phyloP scores from a whole-genome alignment of 2,888 invertebrate genomes.

The Idaea straminata region DNA sequence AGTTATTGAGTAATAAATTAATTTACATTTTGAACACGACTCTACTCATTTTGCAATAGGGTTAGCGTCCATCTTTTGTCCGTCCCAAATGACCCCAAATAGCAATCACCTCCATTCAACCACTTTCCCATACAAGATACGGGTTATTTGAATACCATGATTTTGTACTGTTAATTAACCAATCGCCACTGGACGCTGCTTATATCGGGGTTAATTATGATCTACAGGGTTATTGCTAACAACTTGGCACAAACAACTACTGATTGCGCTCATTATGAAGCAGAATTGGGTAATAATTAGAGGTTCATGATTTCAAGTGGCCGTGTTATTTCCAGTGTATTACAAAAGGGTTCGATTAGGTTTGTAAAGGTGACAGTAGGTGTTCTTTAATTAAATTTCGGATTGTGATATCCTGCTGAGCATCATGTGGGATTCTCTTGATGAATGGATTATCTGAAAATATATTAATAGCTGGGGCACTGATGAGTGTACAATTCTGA shows the following conservation, averaged over 20 bases:
- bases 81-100: constrained; percentile 73
- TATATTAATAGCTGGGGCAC: neutral
- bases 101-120: constrained; percentile 73
- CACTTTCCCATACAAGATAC: constrained; percentile 76
- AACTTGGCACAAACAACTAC: neutral
- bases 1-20: no score
- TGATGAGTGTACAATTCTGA: neutral
- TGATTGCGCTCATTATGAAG: constrained; percentile 6
- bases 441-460: neutral
- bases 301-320: neutral
- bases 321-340: neutral
- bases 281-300: constrained; percentile 1
- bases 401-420: neutral
- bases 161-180: constrained; percentile 71
- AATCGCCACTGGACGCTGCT: constrained; percentile 46
- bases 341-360: constrained; percentile 21
- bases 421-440: neutral
- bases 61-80: constrained; percentile 64
- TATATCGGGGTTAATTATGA: constrained; percentile 35
- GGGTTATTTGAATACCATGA: constrained; percentile 72
- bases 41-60: constrained; percentile 30
- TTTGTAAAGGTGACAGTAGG: constrained; percentile 33
- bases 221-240: constrained; percentile 18
- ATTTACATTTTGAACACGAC: neutral
- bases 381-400: constrained; percentile 42